Evolutionary conservation across 1,140 invertebrate species (phyloP).

Genomic region (Pogonomyrmex californicus): DNA sequence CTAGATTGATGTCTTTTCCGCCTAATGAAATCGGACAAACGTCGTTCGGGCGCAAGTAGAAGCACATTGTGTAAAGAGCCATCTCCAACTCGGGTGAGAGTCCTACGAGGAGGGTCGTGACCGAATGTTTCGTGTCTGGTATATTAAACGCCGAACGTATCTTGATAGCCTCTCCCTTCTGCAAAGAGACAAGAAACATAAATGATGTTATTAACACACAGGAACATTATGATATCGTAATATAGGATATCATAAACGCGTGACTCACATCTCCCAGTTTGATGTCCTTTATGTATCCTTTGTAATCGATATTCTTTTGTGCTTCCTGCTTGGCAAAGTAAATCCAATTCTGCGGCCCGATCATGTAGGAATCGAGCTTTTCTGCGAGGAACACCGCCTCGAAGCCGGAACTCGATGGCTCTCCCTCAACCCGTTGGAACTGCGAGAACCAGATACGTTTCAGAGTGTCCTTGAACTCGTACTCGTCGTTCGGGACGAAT

Average conservation of each 20-base stretch:
- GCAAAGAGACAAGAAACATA: constrained; percentile 58
- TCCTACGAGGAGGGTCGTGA: constrained; percentile 89
- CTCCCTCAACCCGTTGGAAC: constrained; percentile 87
- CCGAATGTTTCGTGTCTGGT: constrained; percentile 85
- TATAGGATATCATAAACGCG: not conserved
- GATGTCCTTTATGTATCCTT: constrained; percentile 87
- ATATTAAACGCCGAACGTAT: constrained; percentile 86
- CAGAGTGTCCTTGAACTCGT: constrained; percentile 87
- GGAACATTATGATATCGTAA: too few species aligned
- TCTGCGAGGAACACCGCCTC: constrained; percentile 89
- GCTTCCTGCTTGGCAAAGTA: constrained; percentile 88
- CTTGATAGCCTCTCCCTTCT: constrained; percentile 87
- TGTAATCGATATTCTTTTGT: constrained; percentile 87
- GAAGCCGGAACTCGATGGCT: constrained; percentile 88
- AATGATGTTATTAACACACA: constrained; percentile 11
- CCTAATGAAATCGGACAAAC: constrained; percentile 85
- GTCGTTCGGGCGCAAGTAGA: constrained; percentile 87
- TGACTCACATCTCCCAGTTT: constrained; percentile 85
- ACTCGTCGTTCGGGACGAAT: constrained; percentile 83
- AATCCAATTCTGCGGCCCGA: constrained; percentile 90
- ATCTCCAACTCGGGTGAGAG: constrained; percentile 91
- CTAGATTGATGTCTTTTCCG: constrained; percentile 83
- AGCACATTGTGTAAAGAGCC: constrained; percentile 90
- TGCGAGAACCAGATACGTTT: constrained; percentile 87
- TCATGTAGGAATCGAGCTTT: constrained; percentile 87